phyloP scores from a whole-genome alignment of 1,140 invertebrate genomes.

The Lamellibrachia luymesi region DNA sequence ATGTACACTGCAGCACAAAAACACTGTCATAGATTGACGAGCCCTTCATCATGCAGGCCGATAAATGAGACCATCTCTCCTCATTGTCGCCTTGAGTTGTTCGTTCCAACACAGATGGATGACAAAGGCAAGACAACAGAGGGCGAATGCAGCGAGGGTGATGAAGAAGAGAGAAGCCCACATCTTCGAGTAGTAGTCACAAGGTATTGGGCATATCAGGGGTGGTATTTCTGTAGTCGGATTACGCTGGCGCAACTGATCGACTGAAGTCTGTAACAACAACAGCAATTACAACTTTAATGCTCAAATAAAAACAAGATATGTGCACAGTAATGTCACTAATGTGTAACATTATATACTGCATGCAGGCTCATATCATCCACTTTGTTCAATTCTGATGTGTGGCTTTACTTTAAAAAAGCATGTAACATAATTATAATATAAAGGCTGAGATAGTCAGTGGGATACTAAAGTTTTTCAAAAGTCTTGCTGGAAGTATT shows the following conservation, averaged over 20 bases:
- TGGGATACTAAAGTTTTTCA: no score
- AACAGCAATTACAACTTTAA: no score
- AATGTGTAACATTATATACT: neutral
- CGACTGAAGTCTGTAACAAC: neutral
- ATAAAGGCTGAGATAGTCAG: no score
- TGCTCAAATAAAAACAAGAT: neutral
- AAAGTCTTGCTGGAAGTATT: no score
- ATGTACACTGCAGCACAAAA: no score
- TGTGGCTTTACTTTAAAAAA: no score
- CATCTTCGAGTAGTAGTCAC: constrained; percentile 19
- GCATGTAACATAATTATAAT: no score
- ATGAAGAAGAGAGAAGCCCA: constrained; percentile 10
- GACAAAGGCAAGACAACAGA: neutral
- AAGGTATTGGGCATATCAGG: constrained; percentile 9
- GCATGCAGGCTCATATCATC: no score
- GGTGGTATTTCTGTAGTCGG: neutral
- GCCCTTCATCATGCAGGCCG: neutral
- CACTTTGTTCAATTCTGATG: no score
- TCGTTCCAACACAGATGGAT: constrained; percentile 6
- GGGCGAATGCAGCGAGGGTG: neutral
- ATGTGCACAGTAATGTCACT: neutral
- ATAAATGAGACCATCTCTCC: neutral
- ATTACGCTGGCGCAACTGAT: neutral
- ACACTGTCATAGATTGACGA: neutral
- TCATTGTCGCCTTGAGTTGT: neutral